Evolutionary conservation across 2,797 vertebrate species (phyloP).

Genomic region (Diceros bicornis): DNA sequence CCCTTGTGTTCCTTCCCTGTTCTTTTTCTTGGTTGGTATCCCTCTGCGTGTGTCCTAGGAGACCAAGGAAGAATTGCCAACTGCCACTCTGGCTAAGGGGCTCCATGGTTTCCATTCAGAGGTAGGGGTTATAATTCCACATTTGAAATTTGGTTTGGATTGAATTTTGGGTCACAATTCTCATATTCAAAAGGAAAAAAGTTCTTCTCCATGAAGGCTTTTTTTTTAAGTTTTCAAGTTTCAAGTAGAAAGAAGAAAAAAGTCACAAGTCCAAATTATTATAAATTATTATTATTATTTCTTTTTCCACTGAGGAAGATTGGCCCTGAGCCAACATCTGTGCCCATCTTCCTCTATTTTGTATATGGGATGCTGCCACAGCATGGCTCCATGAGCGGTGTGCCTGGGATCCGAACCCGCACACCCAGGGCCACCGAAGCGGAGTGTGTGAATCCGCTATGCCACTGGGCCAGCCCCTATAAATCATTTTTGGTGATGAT

Average conservation of each 20-base stretch:
- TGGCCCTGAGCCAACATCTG: too few relatives aligned
- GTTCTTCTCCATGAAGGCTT: slow-evolving; percentile 1
- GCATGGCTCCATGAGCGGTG: too few relatives aligned
- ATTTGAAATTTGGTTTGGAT: slow-evolving; percentile 84
- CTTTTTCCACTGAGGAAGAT: too few relatives aligned
- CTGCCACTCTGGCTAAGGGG: slow-evolving; percentile 80
- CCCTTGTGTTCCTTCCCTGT: slow-evolving; percentile 43
- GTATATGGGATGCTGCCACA: too few relatives aligned
- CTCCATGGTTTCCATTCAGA: slow-evolving; percentile 77
- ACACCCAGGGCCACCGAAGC: too few relatives aligned
- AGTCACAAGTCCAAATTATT: slow-evolving; percentile 50
- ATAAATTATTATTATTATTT: not conserved
- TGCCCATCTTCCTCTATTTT: too few relatives aligned
- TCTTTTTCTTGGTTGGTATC: slow-evolving; percentile 84
- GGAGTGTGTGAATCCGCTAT: too few relatives aligned
- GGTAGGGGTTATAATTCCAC: slow-evolving; percentile 77
- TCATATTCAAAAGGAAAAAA: slow-evolving; percentile 65
- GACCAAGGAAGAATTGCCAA: slow-evolving; percentile 73
- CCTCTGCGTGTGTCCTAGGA: slow-evolving; percentile 73
- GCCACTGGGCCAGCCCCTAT: too few relatives aligned
- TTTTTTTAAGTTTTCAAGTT: slow-evolving; percentile 61
- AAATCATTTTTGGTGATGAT: slow-evolving; percentile 12
- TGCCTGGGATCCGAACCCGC: too few relatives aligned
- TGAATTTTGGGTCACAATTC: slow-evolving; percentile 63
- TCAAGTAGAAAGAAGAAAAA: slow-evolving; percentile 56